A percentile compares a stretch with the other conserved stretches of the same genome.
Conservation (phyloP, 1,140 invertebrate genomes). For the Schmidtea mediterranea region DNA sequence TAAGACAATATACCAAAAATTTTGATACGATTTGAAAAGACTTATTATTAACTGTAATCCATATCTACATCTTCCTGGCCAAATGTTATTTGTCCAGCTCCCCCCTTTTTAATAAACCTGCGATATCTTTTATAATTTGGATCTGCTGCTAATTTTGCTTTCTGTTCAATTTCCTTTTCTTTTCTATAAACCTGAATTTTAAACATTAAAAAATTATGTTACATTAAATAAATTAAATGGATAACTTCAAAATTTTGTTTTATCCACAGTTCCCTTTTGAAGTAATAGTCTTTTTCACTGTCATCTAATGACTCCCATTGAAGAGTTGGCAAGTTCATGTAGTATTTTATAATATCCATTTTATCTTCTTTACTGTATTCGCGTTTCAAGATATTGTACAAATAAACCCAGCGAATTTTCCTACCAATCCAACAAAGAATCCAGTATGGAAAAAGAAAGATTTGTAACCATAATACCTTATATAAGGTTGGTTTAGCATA, state of each 20-base stretch:
- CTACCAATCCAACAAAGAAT: constrained; percentile 39
- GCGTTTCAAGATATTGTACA: constrained; percentile 42
- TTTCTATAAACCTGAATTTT: constrained; percentile 39
- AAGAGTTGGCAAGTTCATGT: constrained; percentile 36
- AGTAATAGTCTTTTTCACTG: constrained; percentile 1
- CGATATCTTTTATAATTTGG: constrained; percentile 21
- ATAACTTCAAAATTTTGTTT: background rate
- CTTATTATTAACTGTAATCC: constrained; percentile 22
- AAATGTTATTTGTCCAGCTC: constrained; percentile 24
- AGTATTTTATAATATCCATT: constrained; percentile 48
- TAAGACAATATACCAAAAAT: too few relatives aligned
- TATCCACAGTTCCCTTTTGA: constrained; percentile 5
- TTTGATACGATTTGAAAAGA: constrained; percentile 15
- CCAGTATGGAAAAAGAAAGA: constrained; percentile 46
- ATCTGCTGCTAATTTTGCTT: constrained; percentile 34
- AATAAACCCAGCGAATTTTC: constrained; percentile 49
- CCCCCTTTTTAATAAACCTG: constrained; percentile 25
- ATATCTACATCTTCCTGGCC: constrained; percentile 16
- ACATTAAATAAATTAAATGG: constrained; percentile 1
- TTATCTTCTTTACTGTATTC: constrained; percentile 54
- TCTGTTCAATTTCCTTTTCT: constrained; percentile 49
- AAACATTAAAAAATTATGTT: constrained; percentile 10
- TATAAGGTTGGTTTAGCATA: constrained; percentile 48
- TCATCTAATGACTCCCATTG: constrained; percentile 29
- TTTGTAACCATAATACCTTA: constrained; percentile 52